These are phyloP conservation scores for Takifugu ocellatus DNA, from an alignment of 2,797 vertebrate genomes.

Conservation along the genomic window DNA sequence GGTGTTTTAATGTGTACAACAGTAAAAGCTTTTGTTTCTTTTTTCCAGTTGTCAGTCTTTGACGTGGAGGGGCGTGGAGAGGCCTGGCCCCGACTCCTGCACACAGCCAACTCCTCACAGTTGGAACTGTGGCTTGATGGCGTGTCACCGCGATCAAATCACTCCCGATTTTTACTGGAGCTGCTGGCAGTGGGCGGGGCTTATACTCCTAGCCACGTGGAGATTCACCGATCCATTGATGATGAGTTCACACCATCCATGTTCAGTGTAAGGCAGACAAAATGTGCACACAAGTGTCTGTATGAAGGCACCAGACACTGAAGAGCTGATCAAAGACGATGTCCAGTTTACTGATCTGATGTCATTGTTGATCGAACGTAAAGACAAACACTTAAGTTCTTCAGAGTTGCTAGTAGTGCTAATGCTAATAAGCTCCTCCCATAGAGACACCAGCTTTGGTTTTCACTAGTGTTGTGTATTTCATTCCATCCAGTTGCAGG, in stretches of 20 bases:
- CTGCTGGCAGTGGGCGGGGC: conserved; percentile 69
- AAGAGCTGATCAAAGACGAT: too few relatives aligned
- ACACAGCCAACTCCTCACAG: conserved; percentile 84
- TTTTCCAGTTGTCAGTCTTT: conserved; percentile 80
- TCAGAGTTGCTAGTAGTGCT: too few relatives aligned
- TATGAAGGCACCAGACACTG: too few relatives aligned
- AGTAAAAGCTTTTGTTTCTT: not conserved
- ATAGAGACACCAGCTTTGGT: too few relatives aligned
- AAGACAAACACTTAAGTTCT: not conserved
- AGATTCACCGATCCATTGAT: conserved; percentile 74
- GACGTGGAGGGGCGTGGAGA: conserved; percentile 57
- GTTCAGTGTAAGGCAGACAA: conserved; percentile 76
- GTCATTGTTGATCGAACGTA: too few relatives aligned
- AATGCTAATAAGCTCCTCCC: too few relatives aligned
- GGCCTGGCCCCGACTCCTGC: conserved; percentile 82
- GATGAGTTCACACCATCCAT: conserved; percentile 89
- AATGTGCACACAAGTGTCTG: too few relatives aligned
- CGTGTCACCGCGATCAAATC: conserved; percentile 59
- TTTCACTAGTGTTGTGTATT: too few relatives aligned
- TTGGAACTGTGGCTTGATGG: conserved; percentile 72
- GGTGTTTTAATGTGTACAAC: not conserved
- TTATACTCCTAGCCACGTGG: conserved; percentile 39
- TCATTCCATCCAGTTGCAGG: too few relatives aligned
- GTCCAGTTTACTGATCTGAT: too few relatives aligned
- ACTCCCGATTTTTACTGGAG: conserved; percentile 82